Base-by-base conservation (phyloP, 2,888 invertebrate species). In the Eueremaeus valkanovi region DNA sequence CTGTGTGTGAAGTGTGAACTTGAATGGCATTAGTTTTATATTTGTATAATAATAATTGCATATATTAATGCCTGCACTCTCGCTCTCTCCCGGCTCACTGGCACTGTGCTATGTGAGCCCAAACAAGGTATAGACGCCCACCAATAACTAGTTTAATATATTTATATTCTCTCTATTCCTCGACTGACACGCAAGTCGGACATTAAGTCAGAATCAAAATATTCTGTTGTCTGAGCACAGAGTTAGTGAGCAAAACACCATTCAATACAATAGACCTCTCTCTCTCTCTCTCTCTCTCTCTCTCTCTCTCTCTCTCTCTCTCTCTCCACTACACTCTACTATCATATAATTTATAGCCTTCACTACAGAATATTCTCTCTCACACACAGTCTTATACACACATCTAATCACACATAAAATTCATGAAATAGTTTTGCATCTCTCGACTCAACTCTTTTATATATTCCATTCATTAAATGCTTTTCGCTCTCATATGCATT, bases 111-210 rank as follows among this genome's bases (percentile, higher is more conserved):
- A 70, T 70, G 27, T 70, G 70, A 70, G 70, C 9, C 70, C 70
- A 70, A 70, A 70, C 70, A 70, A 70, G 70, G 70, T 70, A 70
- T 70, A 24, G 70, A 70, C 70, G 70, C 70, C 70, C 70, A 70
- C 70, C 70, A 70, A 70, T 70, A 70, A 70, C 70, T 70, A 70
- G 70, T 70, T 70, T 70, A 24, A 21, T 68, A 36, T 68, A 40
- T 68, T 40, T 68, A 68, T 68, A 55, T 55, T 8, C 11, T 33
- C 3, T 40, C 40, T 70, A 70, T 70, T 70, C 42, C 45, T 29
- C 36, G 70, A 40, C 70, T 63, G 63, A 40, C 70, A 70, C 70
- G 70, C 70, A 40, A 70, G 40, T 40, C 40, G 42, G 42, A 70
- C 70, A 70, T 70, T 70, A 70, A 70, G 70, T 70, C 70, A 70